Base-by-base conservation (phyloP, 2,113 vertebrate species). In the Corythornis madagascariensis region DNA sequence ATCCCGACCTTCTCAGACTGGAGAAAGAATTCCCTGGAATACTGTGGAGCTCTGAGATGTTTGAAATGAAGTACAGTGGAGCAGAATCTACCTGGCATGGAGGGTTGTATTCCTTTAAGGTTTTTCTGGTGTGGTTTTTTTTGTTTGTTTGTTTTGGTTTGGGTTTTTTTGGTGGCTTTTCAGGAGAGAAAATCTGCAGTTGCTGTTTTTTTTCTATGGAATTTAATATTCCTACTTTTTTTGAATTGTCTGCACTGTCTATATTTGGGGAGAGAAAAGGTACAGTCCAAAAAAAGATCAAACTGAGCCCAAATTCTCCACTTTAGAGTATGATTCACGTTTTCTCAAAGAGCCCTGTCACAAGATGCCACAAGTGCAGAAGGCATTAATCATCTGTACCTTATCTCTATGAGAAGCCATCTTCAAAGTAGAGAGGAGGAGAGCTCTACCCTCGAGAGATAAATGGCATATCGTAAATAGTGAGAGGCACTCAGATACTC, bases 391-490 rank as follows among this genome's bases (percentile, higher is more conserved):
- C 78, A 95, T 94, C 48, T 88, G 47, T 65, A 85, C 82, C 91
- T 94, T 95, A 89, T 91, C 91, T 94, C 67, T 67, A 6, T 55
- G 75, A 92, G 93, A 88, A 94, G 53, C 61, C 67, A 35, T 93
- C 95, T 89, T 93, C 82, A 93, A 80, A 93, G 89, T 63, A 77
- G 61, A 94, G 91, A 80, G 89, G 88, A 96, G 86, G 82, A 91
- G 89, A 95, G 76, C 22, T 91, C 52, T 93, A 86, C 69, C 79
- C 95, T 95, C 78, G 50, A 60, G 92, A 92, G 87, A 96, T 89
- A 92, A 93, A 95, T 94, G 87, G 72, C 92, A 74, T 64, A 61
- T 94, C 65, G 2, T 95, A 95, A 96, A 94, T 94, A 94, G 89
- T 10, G n/a, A 29, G 52, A 91, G 81, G 74, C 87, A 88, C 90